Base-by-base conservation (phyloP, 2,888 invertebrate genomes). In the Machimus atricapillus region DNA sequence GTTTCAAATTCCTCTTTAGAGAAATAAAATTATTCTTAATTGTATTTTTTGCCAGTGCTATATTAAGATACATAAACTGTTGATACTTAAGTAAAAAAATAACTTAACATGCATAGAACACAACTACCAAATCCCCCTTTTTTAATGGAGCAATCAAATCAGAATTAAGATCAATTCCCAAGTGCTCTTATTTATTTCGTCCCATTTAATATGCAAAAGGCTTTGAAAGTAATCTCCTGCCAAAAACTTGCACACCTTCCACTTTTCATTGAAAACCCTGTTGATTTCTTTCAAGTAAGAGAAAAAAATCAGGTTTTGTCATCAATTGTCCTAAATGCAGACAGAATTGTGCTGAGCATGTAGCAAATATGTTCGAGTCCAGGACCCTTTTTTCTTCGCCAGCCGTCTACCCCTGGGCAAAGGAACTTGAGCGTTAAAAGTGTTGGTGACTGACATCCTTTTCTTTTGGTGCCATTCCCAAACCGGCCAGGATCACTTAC, bases 141-240 rank as follows among this genome's bases (percentile, higher is more conserved):
- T 2, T n/a, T 52, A 52, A 52, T 52, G n/a, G 52, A 52, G 52
- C 52, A 66, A 66, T 66, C 66, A 66, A 66, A 66, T 77, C 66
- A 66, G 12, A 66, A 66, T 66, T 66, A 66, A 27, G 66, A 66
- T 76, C 40, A 76, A 37, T 76, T 37, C 40, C 40, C 40, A 76
- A 83, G 52, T 83, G 73, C 27, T 43, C 83, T 83, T 37, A 34
- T 82, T 58, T 58, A 56, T 34, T 31, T 34, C 40, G 73, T 43
- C 16, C 85, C 58, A 56, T 37, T 77, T 86, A 77, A 56, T 86
- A 86, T 86, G 76, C 86, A 86, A 86, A 77, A 37, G 77, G n/a
- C 19, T 77, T 27, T 46, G 66, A 86, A 77, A 58, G 9, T 86
- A 86, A 76, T 77, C 77, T 77, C 56, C 77, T 56, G 46, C 12